Conservation (phyloP, 2,888 invertebrate genomes). For the Oscheius sp. region DNA sequence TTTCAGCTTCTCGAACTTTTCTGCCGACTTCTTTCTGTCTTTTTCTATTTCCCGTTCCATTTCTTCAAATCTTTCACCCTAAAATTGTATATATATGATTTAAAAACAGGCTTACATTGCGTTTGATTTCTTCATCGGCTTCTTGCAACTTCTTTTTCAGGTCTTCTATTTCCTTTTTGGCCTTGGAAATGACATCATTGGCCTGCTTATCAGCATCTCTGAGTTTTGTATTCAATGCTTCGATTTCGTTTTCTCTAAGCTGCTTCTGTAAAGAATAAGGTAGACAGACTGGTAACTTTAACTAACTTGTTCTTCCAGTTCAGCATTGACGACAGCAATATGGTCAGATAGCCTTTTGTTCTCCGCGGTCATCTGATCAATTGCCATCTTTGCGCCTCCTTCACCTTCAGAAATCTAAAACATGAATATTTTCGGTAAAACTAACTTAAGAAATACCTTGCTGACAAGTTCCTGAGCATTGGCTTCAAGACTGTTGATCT, state of each 20-base stretch:
- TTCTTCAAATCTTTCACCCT: slow-evolving; percentile 55
- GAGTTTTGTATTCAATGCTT: slow-evolving; percentile 16
- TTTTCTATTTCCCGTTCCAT: slow-evolving; percentile 60
- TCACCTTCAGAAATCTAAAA: slow-evolving; percentile 56
- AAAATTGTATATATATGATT: background rate
- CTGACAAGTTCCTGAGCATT: slow-evolving; percentile 51
- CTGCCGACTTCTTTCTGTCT: slow-evolving; percentile 49
- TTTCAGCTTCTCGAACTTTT: slow-evolving; percentile 48
- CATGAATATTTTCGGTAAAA: slow-evolving; percentile 1
- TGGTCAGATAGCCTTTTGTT: slow-evolving; percentile 49
- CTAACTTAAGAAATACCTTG: slow-evolving; percentile 37
- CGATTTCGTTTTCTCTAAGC: slow-evolving; percentile 44
- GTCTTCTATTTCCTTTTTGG: slow-evolving; percentile 46
- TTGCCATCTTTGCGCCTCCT: slow-evolving; percentile 58
- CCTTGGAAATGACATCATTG: background rate
- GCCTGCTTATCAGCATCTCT: slow-evolving; percentile 19
- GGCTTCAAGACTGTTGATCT: slow-evolving; percentile 46
- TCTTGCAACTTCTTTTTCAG: slow-evolving; percentile 44
- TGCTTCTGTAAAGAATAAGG: slow-evolving; percentile 45
- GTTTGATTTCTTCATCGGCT: slow-evolving; percentile 45
- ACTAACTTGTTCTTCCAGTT: slow-evolving; percentile 25
- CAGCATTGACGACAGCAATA: slow-evolving; percentile 33
- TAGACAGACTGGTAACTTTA: background rate
- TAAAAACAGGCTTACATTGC: slow-evolving; percentile 14
- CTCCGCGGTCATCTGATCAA: slow-evolving; percentile 57